phyloP scores from a whole-genome alignment of 30 jellyfish, hydroid and myxozoan species.

The Chrysaora quinquecirrha region DNA sequence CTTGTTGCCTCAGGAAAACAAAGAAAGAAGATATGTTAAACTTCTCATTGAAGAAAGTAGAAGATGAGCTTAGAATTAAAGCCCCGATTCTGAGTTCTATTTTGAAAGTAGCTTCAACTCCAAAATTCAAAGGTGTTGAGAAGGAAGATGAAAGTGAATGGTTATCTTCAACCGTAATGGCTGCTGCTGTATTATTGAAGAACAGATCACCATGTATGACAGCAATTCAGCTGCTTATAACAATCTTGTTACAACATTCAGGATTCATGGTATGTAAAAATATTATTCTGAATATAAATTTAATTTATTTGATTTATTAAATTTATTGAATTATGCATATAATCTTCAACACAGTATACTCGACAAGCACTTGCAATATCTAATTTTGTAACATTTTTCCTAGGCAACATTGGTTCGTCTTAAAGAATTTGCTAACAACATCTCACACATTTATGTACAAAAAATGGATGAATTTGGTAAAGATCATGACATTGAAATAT shows the following conservation, averaged over 20 bases:
- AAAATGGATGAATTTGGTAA: neutral
- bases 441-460: neutral
- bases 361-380: too few species aligned
- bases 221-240: neutral
- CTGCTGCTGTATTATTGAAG: conserved; percentile 37
- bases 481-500: too few species aligned
- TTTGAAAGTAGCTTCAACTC: conserved; percentile 15
- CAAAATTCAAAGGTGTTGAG: neutral
- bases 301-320: too few species aligned
- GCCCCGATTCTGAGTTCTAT: conserved; percentile 19
- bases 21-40: conserved; percentile 22
- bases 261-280: conserved; percentile 2
- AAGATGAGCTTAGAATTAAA: conserved; percentile 1
- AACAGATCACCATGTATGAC: conserved; percentile 4
- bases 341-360: too few species aligned
- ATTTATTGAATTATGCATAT: too few species aligned
- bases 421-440: too few species aligned
- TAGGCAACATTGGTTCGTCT: too few species aligned
- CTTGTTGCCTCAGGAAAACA: conserved; percentile 27
- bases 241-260: neutral
- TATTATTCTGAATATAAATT: too few species aligned
- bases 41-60: conserved; percentile 9
- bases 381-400: too few species aligned
- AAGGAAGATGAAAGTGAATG: conserved; percentile 1
- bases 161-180: conserved; percentile 33